Evolutionary conservation across 1,140 invertebrate species (phyloP).

Genomic region (Drosophila truncata): DNA sequence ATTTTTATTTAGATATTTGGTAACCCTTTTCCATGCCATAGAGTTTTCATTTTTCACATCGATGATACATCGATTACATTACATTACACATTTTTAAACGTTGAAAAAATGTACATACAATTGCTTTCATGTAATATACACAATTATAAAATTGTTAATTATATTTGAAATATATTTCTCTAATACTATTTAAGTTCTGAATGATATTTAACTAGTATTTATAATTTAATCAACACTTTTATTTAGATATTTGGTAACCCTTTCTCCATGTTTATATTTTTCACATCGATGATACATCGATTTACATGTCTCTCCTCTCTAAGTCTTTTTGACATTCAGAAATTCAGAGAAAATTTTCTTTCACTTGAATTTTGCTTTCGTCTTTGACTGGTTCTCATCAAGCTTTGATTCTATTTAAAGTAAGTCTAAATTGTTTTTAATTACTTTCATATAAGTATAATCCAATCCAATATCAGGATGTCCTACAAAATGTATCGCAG

Average conservation of each 20-base stretch:
- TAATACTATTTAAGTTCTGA: no score
- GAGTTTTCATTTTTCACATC: no score
- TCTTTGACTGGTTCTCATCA: not conserved
- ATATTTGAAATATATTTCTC: no score
- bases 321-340: not conserved
- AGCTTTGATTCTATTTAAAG: not conserved
- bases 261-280: no score
- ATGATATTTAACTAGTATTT: not conserved
- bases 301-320: not conserved
- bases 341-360: not conserved
- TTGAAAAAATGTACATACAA: no score
- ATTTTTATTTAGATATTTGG: no score
- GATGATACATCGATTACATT: no score
- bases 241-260: not conserved
- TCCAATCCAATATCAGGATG: not conserved
- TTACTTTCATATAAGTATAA: not conserved
- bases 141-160: no score
- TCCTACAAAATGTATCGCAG: constrained; percentile 2
- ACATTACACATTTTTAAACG: no score
- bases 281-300: constrained; percentile 1
- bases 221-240: not conserved
- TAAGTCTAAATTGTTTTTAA: not conserved
- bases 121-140: no score
- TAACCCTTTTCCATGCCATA: no score
- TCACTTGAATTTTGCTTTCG: not conserved